Evolutionary conservation across 1,140 invertebrate genomes (phyloP), one percentile per base, ranked within the genome.

Genomic region (Drosophila prosaltans): DNA sequence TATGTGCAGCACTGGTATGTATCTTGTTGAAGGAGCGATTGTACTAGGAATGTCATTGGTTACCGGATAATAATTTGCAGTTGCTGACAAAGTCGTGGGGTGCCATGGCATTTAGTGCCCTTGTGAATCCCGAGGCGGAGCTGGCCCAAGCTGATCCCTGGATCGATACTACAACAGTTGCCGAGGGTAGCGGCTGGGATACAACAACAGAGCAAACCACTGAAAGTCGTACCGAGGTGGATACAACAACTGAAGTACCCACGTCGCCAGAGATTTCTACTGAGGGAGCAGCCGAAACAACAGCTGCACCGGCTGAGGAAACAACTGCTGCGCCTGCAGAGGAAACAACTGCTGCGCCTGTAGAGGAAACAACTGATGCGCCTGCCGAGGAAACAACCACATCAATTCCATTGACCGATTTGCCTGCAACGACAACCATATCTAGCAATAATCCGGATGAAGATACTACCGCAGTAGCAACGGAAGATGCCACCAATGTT

Each of bases 31-130:
- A 7, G 8, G 28, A 28, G 26, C 5, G 48, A 21, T 36, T 54
- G 39, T 39, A 30, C 41, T 36, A 28, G 4, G 0, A 41, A 24
- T 24, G 70, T 51, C 21, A 41, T 16, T 40, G 59, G 68, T 65
- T 83, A 80, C 72, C 32, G 24, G 30, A 67, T 48, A 40, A 61
- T 78, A 45, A 73, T 59, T 80, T 83, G 21, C 77, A 88, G 83
- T 74, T 88, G 45, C 48, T 89, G 51, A 88, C 76, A 61, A 80
- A 83, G 70, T 83, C 83, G 69, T 78, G 80, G 73, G 77, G 76
- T 68, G 76, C 78, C 41, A 16, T 74, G 66, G 84, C 84, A 24
- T 66, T 83, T 30, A 84, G 77, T 51, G 75, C 21, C 8, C 24
- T 51, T 26, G 78, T 16, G 74, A 86, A 26, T 3, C 74, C 67